Base-by-base conservation (phyloP, 1,140 invertebrate genomes). In the Hestina assimilis region DNA sequence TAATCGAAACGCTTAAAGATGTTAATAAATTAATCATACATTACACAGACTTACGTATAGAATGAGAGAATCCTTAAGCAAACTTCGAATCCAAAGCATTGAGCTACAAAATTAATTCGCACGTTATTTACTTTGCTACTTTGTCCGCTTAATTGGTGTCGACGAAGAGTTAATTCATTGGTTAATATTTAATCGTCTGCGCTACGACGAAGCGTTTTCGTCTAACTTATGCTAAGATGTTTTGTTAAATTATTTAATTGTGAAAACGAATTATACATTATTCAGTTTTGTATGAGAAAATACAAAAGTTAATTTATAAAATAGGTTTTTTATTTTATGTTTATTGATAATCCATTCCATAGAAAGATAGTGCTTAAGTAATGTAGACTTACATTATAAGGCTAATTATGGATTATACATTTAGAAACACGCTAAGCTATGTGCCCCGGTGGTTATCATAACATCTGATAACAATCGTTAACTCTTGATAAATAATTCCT, bases 111-210 rank as follows among this genome's bases (percentile, higher is more conserved):
- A 85, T 85, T 81, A 82, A 85, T 83, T 79, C 72, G 65, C 66
- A 50, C 54, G 69, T 86, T 83, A 83, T 82, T 83, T 85, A 85
- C 79, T 75, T 63, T 81, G 73, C 14, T 38, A 82, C 80, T 83
- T 81, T 83, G 80, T 82, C 64, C 80, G 75, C 74, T 82, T 83
- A 83, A 85, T 85, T 83, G 82, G 73, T 77, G 76, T 69, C 77
- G 68, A 68, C 74, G 72, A 82, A 77, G 74, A 82, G 79, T 80
- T 83, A 83, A 82, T 83, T 83, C 79, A 69, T 68, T 75, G 33
- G 73, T 85, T 80, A 81, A 85, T 85, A 85, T 83, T 85, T 83
- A 85, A 85, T 81, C 60, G 55, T 53, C 33, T 19, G n/a, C 62
- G 29, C 42, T 48, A 38, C 46, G 58, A 33, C 56, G 41, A 46